A percentile compares a stretch with the other conserved stretches of the same genome.
Evolutionary conservation across 2,888 invertebrate species (phyloP).

Genomic region (Syrphus vitripennis): DNA sequence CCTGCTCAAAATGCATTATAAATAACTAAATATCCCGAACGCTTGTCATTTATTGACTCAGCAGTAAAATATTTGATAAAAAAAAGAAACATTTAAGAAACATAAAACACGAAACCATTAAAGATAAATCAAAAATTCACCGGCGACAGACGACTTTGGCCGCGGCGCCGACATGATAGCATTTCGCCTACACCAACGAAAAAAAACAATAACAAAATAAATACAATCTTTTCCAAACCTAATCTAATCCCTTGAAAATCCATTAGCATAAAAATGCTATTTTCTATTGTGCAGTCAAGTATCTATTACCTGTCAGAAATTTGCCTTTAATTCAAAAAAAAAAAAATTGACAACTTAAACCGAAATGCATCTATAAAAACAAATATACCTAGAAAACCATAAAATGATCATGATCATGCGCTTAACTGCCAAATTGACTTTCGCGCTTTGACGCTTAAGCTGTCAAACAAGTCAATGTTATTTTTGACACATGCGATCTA

Average conservation of each 20-base stretch:
- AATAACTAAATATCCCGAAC: background rate
- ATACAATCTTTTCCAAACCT: background rate
- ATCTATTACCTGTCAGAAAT: conserved; percentile 16
- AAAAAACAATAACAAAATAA: background rate
- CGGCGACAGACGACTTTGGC: background rate
- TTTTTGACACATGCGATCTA: conserved; percentile 34
- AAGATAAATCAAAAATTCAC: conserved; percentile 31
- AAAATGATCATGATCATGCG: background rate
- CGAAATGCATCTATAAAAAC: conserved; percentile 1
- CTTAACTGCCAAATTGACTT: conserved; percentile 37
- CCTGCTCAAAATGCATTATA: background rate
- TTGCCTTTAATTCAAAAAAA: conserved; percentile 18
- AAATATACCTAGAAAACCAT: background rate
- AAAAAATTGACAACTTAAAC: conserved; percentile 30
- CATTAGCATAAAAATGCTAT: conserved; percentile 58
- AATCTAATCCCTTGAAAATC: conserved; percentile 48
- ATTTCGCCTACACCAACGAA: conserved; percentile 17
- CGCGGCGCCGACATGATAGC: background rate
- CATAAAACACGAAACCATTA: conserved; percentile 30
- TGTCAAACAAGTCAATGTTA: conserved; percentile 41
- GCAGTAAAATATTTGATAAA: conserved; percentile 32
- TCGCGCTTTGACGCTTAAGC: conserved; percentile 31
- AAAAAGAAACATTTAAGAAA: background rate
- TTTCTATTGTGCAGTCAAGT: conserved; percentile 10
- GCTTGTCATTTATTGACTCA: conserved; percentile 44